Evolutionary conservation across 2,888 invertebrate species (phyloP).

Genomic region (Tetranychus piercei): DNA sequence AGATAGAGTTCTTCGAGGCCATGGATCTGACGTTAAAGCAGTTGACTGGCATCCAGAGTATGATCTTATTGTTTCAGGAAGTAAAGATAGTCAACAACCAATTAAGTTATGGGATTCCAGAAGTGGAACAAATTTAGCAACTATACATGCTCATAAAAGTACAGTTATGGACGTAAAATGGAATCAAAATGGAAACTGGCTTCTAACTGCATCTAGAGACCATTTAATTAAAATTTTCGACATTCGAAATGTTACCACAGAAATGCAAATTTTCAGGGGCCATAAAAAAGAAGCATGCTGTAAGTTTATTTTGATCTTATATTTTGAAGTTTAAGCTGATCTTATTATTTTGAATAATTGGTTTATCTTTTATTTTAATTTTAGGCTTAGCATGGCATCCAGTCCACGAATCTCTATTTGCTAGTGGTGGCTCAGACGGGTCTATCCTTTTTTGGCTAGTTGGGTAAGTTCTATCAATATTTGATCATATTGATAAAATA

Average conservation of each 20-base stretch:
- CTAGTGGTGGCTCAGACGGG: conserved; percentile 95
- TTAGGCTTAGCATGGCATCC: conserved; percentile 77
- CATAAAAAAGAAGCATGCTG: conserved; percentile 97
- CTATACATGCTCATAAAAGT: conserved; percentile 94
- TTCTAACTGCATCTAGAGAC: conserved; percentile 92
- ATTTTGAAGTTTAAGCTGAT: too few species aligned
- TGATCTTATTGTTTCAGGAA: conserved; percentile 86
- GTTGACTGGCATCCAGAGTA: conserved; percentile 99
- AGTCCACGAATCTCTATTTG: conserved; percentile 85
- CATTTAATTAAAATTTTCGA: conserved; percentile 94
- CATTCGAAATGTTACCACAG: conserved; percentile 79
- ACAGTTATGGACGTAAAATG: conserved; percentile 98
- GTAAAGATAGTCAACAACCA: conserved; percentile 98
- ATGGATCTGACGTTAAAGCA: conserved; percentile 96
- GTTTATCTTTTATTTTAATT: background rate
- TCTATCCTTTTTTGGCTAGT: conserved; percentile 98
- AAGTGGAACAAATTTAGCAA: conserved; percentile 78
- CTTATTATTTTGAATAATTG: background rate
- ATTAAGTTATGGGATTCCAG: conserved; percentile 99
- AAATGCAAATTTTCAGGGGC: conserved; percentile 90
- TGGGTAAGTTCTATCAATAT: conserved; percentile 43
- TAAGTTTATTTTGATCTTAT: conserved; percentile 30
- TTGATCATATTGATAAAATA: background rate
- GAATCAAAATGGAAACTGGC: conserved; percentile 99
- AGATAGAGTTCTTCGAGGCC: conserved; percentile 66